These are phyloP conservation scores for Candoia aspera DNA, from an alignment of 2,113 vertebrate species.

Conservation along the genomic window DNA sequence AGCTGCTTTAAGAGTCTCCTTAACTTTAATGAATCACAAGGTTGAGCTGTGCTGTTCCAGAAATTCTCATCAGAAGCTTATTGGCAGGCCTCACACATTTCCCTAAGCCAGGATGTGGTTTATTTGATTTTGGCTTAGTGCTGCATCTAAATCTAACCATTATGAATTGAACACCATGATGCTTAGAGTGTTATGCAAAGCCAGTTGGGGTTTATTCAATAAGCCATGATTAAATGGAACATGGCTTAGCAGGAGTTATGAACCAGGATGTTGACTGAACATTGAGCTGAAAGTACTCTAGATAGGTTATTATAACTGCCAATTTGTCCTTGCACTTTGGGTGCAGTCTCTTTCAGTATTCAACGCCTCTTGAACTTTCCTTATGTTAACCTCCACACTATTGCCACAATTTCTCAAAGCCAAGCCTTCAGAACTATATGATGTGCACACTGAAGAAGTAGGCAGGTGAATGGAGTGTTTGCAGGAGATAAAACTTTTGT, in stretches of 20 bases:
- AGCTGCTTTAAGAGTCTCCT: background rate
- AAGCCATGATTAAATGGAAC: background rate
- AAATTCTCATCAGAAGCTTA: background rate
- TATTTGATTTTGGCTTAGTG: background rate
- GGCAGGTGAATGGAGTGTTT: conserved; percentile 64
- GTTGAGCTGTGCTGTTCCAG: background rate
- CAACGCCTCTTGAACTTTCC: background rate
- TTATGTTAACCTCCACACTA: background rate
- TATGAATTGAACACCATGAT: background rate
- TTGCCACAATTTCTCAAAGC: conserved; percentile 37
- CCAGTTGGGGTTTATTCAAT: background rate
- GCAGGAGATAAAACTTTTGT: conserved; percentile 68
- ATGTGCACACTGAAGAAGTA: conserved; percentile 38
- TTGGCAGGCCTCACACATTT: background rate
- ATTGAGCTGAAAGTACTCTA: background rate
- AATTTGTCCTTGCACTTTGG: background rate
- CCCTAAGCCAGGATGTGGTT: background rate
- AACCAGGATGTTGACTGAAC: background rate
- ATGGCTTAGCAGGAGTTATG: background rate
- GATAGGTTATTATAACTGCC: conserved; percentile 34
- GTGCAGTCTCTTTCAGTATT: conserved; percentile 5
- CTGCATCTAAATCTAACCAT: background rate
- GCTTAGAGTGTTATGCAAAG: background rate
- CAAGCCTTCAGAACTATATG: conserved; percentile 53
- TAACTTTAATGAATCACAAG: background rate